These are phyloP conservation scores for Garra rufa DNA, from an alignment of 2,113 vertebrate genomes.

Conservation along the genomic window DNA sequence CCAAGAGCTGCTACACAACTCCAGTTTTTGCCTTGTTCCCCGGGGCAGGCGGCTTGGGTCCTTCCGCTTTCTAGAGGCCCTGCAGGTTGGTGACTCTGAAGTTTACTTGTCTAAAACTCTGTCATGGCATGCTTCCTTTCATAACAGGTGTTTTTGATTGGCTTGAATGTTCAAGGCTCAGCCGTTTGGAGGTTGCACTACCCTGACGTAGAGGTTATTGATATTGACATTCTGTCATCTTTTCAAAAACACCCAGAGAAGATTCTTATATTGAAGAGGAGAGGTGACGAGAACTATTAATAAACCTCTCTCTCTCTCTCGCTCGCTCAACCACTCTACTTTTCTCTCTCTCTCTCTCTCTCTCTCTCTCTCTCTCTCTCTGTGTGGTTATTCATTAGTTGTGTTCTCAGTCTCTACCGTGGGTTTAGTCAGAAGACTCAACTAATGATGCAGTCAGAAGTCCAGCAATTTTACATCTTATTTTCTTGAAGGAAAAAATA, in stretches of 20 bases:
- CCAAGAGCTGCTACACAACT: slow-evolving; percentile 84
- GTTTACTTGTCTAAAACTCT: slow-evolving; percentile 35
- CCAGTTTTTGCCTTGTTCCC: slow-evolving; percentile 93
- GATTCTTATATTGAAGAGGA: slow-evolving; percentile 49
- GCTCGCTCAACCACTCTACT: not conserved
- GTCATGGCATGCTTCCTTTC: slow-evolving; percentile 47
- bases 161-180: slow-evolving; percentile 18
- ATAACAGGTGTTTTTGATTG: slow-evolving; percentile 45
- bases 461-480: not conserved
- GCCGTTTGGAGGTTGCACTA: slow-evolving; percentile 45
- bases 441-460: not conserved
- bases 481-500: not conserved
- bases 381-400: not conserved
- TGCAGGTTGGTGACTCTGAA: slow-evolving; percentile 80
- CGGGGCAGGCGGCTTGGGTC: slow-evolving; percentile 82
- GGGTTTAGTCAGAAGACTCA: not conserved
- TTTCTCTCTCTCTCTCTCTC: not conserved
- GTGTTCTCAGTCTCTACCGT: not conserved
- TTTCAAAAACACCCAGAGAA: slow-evolving; percentile 53
- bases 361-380: not conserved
- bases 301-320: not conserved
- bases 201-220: slow-evolving; percentile 66
- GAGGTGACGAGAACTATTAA: slow-evolving; percentile 48
- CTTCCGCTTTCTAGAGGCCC: slow-evolving; percentile 87
- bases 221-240: slow-evolving; percentile 75